Evolutionary conservation across 2,113 vertebrate genomes (phyloP), one percentile per base, ranked within the genome.

Genomic region (Aythya baeri): DNA sequence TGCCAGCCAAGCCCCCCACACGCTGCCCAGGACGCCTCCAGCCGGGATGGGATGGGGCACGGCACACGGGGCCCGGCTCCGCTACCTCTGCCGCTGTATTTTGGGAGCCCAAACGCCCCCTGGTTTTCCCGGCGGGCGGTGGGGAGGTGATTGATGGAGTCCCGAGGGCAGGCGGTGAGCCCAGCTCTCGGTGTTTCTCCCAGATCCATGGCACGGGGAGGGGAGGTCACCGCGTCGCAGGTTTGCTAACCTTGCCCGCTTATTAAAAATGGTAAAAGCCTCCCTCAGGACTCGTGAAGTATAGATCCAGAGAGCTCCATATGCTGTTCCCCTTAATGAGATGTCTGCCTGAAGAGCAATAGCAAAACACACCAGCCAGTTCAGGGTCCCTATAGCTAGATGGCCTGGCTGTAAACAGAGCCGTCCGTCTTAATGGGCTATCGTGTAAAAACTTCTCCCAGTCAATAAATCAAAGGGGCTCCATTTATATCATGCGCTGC

Each of bases 361-460:
- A 95, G 95, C 96, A 93, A 96, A 96, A 91, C 95, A 95, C 91
- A 94, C 91, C 95, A 97, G 96, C 96, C 94, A 94, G 92, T 93
- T 59, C 86, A 93, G 95, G 92, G 96, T 97, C 91, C 95, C 97
- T 91, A 94, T 97, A 96, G 96, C 97, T 97, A 95, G 94, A 96
- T 96, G 97, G 96, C 96, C 95, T 97, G 95, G 93, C 96, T 96
- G 93, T 97, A 98, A 98, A 98, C 96, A 97, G 96, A 97, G 96
- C 95, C 86, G 96, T 97, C 97, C 84, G 89, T 97, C 96, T 97
- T 97, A 97, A 98, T 96, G 95, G 96, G 94, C 95, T 97, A 94
- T 96, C 91, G 93, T 94, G 95, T 97, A 98, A 97, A 97, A 97
- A 97, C 97, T 97, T 97, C 96, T 96, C 95, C 96, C 91, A 97